These are phyloP conservation scores for Coelogynopora nodosa DNA, from an alignment of 2,888 invertebrate species.

Conservation along the genomic window DNA sequence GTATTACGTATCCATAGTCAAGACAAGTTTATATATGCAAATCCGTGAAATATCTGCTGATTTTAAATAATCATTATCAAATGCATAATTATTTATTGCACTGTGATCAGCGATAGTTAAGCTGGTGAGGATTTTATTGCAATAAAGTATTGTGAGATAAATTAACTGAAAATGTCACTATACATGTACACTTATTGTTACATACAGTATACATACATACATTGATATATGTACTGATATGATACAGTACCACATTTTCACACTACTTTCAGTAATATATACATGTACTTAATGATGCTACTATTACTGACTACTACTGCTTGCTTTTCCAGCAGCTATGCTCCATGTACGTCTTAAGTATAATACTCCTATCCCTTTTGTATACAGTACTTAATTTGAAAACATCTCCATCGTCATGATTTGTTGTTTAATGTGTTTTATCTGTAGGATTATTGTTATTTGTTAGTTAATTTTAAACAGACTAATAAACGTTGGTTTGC, in stretches of 20 bases:
- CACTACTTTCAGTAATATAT: background rate
- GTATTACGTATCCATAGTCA: too few species aligned
- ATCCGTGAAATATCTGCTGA: background rate
- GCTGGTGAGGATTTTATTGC: too few species aligned
- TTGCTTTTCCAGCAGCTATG: background rate
- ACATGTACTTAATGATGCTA: background rate
- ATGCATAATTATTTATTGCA: too few species aligned
- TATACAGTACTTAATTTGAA: background rate
- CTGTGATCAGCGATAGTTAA: too few species aligned
- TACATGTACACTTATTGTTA: too few species aligned
- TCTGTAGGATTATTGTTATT: background rate
- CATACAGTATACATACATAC: too few species aligned
- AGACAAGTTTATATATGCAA: background rate
- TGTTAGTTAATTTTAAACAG: slow-evolving; percentile 19
- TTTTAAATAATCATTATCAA: too few species aligned
- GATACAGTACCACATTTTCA: too few species aligned
- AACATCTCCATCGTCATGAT: background rate
- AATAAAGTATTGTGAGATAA: too few species aligned
- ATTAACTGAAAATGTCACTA: too few species aligned
- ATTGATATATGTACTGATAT: too few species aligned
- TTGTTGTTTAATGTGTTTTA: background rate
- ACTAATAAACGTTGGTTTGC: background rate
- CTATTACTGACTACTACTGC: background rate
- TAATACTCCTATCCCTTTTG: background rate
- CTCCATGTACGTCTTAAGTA: background rate